phyloP scores from a whole-genome alignment of 2,797 vertebrate genomes.

The Triplophysa bombifrons region DNA sequence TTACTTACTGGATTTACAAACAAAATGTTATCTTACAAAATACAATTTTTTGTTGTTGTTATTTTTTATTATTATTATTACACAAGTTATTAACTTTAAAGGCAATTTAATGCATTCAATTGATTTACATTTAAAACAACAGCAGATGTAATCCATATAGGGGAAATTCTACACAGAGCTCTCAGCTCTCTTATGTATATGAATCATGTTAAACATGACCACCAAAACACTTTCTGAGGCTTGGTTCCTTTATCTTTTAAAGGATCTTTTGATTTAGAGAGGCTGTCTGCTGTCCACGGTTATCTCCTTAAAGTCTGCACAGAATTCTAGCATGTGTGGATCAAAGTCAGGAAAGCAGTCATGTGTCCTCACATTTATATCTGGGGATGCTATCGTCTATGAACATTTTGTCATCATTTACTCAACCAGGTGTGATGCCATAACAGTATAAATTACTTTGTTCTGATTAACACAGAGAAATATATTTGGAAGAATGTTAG shows the following conservation, averaged over 20 bases:
- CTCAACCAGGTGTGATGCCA: no score
- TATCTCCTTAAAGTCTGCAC: slow-evolving; percentile 36
- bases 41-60: no score
- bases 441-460: no score
- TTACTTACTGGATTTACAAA: no score
- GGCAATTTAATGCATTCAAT: background rate
- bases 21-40: no score
- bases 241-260: slow-evolving; percentile 43
- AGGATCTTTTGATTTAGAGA: slow-evolving; percentile 52
- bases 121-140: background rate
- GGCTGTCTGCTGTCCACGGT: slow-evolving; percentile 28
- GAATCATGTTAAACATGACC: slow-evolving; percentile 45
- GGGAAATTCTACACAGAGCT: background rate
- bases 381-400: background rate
- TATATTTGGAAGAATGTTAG: no score
- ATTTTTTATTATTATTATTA: no score
- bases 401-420: no score
- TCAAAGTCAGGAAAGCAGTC: slow-evolving; percentile 17
- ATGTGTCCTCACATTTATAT: slow-evolving; percentile 32
- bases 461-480: no score
- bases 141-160: background rate
- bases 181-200: slow-evolving; percentile 37
- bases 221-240: slow-evolving; percentile 22
- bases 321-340: slow-evolving; percentile 16
- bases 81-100: no score